Conservation (phyloP, 2,888 invertebrate species). For the Fissipunctia ypsillon region DNA sequence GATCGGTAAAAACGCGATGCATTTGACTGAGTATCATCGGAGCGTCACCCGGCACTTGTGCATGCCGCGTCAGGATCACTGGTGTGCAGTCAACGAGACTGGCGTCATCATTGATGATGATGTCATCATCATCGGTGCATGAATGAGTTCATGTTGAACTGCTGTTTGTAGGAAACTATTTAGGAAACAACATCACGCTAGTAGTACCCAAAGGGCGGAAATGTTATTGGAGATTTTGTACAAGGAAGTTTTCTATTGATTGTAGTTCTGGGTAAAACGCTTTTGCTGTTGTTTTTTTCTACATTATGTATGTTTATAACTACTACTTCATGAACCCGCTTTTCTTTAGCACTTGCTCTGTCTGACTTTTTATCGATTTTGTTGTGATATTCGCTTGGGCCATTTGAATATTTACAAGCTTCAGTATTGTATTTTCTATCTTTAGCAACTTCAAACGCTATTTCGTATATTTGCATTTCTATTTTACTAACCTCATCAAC, state of each 20-base stretch:
- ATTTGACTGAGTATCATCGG: constrained; percentile 58
- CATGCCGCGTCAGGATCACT: constrained; percentile 57
- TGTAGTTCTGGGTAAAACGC: too few species aligned
- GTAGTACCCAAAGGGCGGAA: neutral
- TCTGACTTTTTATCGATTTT: too few species aligned
- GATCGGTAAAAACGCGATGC: constrained; percentile 58
- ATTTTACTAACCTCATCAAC: neutral
- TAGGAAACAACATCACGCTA: neutral
- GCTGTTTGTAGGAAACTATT: neutral
- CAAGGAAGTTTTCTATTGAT: neutral
- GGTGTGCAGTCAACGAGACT: constrained; percentile 56
- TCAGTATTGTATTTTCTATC: neutral
- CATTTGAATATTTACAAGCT: neutral
- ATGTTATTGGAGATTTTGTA: neutral
- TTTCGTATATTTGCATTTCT: accelerated
- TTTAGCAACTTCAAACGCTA: neutral
- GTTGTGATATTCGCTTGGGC: neutral
- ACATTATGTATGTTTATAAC: too few species aligned
- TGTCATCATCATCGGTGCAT: constrained; percentile 31
- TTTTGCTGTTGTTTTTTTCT: too few species aligned
- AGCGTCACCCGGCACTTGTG: constrained; percentile 46
- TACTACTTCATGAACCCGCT: too few species aligned
- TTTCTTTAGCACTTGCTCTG: too few species aligned
- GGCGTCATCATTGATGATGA: constrained; percentile 46
- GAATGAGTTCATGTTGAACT: constrained; percentile 34